A percentile compares a stretch with the other conserved stretches of the same genome.
These are phyloP conservation scores for Peromyscus polionotus DNA, from an alignment of 2,113 vertebrate species.

Conservation along the genomic window DNA sequence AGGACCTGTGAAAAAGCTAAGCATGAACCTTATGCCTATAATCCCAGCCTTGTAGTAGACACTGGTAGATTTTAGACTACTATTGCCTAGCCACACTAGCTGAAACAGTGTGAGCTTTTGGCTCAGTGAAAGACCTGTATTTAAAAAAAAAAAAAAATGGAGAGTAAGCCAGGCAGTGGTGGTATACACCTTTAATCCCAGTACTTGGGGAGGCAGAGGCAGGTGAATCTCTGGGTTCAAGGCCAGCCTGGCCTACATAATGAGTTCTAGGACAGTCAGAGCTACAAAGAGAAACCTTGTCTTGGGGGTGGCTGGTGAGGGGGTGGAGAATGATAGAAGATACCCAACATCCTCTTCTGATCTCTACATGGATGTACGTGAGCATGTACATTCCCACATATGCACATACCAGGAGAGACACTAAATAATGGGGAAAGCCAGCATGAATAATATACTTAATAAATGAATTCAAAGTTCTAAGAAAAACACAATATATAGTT, in stretches of 20 bases:
- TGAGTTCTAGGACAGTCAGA: no score
- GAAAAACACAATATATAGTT: neutral
- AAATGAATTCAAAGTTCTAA: neutral
- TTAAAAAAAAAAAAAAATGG: no score
- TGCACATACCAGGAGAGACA: no score
- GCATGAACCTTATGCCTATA: neutral
- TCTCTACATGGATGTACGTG: neutral
- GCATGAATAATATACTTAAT: neutral
- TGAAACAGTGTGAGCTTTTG: neutral
- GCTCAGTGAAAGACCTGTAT: neutral
- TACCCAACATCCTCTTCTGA: neutral
- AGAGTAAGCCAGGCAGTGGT: neutral
- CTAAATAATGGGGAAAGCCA: no score
- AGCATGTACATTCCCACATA: neutral
- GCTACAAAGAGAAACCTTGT: neutral
- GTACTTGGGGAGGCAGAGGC: no score
- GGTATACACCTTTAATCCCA: no score
- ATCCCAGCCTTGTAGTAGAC: neutral
- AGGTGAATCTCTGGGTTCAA: no score
- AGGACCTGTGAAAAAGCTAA: neutral
- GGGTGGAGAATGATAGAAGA: neutral
- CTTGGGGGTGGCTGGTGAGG: neutral
- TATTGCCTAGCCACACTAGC: neutral
- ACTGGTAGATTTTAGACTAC: neutral
- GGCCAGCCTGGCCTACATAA: no score